Evolutionary conservation across 2,113 vertebrate species (phyloP).

Genomic region (Hippocampus abdominalis): DNA sequence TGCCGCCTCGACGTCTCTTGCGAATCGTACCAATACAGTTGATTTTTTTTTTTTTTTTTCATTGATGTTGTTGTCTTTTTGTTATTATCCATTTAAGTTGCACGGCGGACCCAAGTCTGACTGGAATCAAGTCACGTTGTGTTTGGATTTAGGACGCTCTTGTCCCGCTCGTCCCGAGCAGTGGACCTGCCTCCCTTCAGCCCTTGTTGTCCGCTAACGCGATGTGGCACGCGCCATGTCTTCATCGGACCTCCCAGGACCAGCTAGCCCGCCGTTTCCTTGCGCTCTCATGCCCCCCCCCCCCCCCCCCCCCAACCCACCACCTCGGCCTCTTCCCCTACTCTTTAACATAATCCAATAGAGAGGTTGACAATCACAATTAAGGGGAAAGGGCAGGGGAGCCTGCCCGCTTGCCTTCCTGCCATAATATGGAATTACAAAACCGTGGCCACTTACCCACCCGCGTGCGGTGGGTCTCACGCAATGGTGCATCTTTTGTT

Average conservation of each 20-base stretch:
- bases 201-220: constrained; percentile 62
- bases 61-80: no score
- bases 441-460: constrained; percentile 56
- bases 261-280: constrained; percentile 53
- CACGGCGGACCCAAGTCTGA: background rate
- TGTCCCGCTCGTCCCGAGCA: constrained; percentile 28
- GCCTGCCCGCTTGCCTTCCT: constrained; percentile 45
- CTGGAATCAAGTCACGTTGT: constrained; percentile 19
- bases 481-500: constrained; percentile 48
- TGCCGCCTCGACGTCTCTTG: no score
- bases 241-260: constrained; percentile 68
- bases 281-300: constrained; percentile 60
- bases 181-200: constrained; percentile 65
- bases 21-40: no score
- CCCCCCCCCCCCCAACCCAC: constrained; percentile 12
- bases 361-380: constrained; percentile 64
- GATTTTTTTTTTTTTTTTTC: no score
- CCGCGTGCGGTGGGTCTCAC: constrained; percentile 48
- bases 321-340: constrained; percentile 3
- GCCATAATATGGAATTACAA: constrained; percentile 57
- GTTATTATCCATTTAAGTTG: no score
- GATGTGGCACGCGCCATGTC: constrained; percentile 61
- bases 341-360: constrained; percentile 57
- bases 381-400: constrained; percentile 41
- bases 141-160: constrained; percentile 55